These are phyloP conservation scores for Mobula birostris DNA, from an alignment of 2,113 vertebrate genomes.

Conservation along the genomic window DNA sequence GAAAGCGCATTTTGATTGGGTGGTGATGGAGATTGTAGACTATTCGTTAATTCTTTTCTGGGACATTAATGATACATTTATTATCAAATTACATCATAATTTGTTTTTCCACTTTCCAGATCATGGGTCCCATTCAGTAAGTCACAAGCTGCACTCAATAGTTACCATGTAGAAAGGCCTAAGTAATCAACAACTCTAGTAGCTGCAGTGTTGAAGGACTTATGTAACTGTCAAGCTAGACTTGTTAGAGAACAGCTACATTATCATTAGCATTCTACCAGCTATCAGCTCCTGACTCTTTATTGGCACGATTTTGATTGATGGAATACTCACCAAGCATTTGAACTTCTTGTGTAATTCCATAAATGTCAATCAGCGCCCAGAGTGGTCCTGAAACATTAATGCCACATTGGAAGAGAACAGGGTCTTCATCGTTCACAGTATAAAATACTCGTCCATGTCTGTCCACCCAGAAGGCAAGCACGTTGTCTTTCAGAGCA, in stretches of 20 bases:
- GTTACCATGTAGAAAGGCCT: not conserved
- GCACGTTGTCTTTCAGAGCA: constrained; percentile 80
- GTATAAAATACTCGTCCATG: constrained; percentile 95
- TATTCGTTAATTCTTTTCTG: not conserved
- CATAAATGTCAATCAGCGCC: constrained; percentile 96
- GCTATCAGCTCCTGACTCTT: no score
- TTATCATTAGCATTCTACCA: not conserved
- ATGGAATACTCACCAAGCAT: constrained; percentile 71
- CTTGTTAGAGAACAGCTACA: not conserved
- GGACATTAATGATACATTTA: not conserved
- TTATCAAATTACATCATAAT: not conserved
- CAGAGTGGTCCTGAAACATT: constrained; percentile 88
- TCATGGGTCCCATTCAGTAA: not conserved
- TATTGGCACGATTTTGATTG: not conserved
- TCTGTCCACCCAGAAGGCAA: constrained; percentile 94
- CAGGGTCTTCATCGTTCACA: constrained; percentile 85
- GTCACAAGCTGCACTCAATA: not conserved
- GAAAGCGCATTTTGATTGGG: not conserved
- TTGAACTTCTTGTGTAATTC: constrained; percentile 93
- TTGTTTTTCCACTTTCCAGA: not conserved
- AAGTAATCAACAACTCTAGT: not conserved
- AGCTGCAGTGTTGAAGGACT: not conserved
- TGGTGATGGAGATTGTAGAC: not conserved
- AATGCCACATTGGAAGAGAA: constrained; percentile 94
- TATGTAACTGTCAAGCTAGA: not conserved